A percentile compares a stretch with the other conserved stretches of the same genome.
Evolutionary conservation across 2,113 vertebrate genomes (phyloP).

Genomic region (Microcebus griseorufus): DNA sequence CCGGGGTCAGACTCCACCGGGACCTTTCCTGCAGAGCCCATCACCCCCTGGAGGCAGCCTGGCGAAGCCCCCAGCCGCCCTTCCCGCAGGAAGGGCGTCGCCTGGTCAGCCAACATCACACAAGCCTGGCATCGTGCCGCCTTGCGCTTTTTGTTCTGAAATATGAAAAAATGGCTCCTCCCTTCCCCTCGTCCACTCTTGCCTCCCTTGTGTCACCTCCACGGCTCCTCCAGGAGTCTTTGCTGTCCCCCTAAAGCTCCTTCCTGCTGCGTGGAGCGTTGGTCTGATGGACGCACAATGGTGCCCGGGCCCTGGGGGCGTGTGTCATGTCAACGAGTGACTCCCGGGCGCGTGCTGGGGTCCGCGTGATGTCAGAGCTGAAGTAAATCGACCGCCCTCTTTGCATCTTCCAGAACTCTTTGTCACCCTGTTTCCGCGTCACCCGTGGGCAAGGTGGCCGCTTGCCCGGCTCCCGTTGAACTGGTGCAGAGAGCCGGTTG

Average conservation of each 20-base stretch:
- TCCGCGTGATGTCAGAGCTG: constrained; percentile 75
- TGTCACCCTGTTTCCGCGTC: constrained; percentile 71
- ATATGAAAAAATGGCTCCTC: background rate
- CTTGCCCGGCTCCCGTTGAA: constrained; percentile 78
- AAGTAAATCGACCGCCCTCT: constrained; percentile 81
- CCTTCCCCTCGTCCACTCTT: background rate
- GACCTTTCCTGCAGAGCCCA: background rate
- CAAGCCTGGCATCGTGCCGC: background rate
- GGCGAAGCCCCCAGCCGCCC: background rate
- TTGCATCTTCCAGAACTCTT: constrained; percentile 79
- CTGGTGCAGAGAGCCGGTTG: constrained; percentile 70
- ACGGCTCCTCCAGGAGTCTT: constrained; percentile 13
- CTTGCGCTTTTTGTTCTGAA: background rate
- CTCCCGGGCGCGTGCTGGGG: constrained; percentile 75
- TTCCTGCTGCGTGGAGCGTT: constrained; percentile 72
- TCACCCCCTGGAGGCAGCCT: background rate
- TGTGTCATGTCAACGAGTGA: constrained; percentile 72
- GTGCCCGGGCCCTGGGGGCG: constrained; percentile 30
- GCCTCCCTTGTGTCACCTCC: background rate
- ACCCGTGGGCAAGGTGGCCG: constrained; percentile 71
- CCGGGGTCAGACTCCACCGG: rapidly evolving
- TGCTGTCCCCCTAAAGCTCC: constrained; percentile 52
- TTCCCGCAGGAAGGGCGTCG: background rate
- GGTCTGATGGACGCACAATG: constrained; percentile 77
- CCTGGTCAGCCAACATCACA: background rate